A percentile compares a stretch with the other conserved stretches of the same genome.
Conservation (phyloP, 2,797 vertebrate species). For the Rallus crepitans region DNA sequence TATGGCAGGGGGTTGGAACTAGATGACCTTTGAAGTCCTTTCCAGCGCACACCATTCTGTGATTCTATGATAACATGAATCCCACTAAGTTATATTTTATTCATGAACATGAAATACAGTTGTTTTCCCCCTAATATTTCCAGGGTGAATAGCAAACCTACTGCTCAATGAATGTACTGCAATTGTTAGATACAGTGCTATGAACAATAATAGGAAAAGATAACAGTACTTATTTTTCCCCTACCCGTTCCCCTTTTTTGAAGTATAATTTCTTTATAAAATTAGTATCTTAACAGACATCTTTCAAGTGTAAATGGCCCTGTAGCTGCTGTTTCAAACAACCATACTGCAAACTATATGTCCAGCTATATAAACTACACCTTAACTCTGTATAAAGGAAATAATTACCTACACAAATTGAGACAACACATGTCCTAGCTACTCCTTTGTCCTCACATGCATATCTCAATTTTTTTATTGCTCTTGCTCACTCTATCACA, state of each 20-base stretch:
- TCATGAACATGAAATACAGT: background rate
- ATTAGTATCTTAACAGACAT: background rate
- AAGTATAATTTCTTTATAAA: background rate
- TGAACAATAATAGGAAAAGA: background rate
- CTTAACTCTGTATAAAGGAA: background rate
- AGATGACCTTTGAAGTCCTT: no score
- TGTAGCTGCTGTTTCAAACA: background rate
- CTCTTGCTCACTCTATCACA: background rate
- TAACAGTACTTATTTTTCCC: background rate
- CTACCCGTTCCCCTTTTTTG: background rate
- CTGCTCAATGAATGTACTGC: background rate
- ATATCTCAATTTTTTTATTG: background rate
- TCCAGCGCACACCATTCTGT: no score
- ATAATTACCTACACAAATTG: background rate
- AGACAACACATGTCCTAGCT: background rate
- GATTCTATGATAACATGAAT: background rate
- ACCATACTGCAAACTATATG: background rate
- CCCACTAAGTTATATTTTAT: background rate
- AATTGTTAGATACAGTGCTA: background rate
- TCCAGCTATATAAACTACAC: background rate
- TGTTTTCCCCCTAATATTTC: background rate
- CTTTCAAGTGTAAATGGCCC: background rate
- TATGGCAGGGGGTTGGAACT: no score
- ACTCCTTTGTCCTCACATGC: background rate
- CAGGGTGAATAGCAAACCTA: background rate